Evolutionary conservation across 2,797 vertebrate genomes (phyloP).

Genomic region (Catamblyrhynchus diadema): DNA sequence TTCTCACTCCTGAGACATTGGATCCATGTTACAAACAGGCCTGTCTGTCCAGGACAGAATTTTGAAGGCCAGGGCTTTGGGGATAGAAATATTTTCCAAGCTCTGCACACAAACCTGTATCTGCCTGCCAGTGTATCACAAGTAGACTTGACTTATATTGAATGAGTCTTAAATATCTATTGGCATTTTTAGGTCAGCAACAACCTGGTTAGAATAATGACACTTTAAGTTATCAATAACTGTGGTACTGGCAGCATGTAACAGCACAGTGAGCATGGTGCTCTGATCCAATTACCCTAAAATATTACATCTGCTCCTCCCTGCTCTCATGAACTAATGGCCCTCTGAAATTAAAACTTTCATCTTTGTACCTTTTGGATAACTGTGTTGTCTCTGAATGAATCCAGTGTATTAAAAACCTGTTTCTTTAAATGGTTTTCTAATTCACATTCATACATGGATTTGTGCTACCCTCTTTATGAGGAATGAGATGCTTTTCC

Average conservation of each 20-base stretch:
- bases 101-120: neutral
- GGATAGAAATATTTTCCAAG: neutral
- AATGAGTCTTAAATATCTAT: neutral
- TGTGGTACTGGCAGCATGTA: neutral
- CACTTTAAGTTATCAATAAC: neutral
- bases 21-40: neutral
- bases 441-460: neutral
- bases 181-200: neutral
- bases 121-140: neutral
- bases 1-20: neutral
- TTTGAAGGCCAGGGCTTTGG: neutral
- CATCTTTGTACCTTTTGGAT: neutral
- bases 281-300: neutral
- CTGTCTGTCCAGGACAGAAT: neutral
- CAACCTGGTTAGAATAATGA: neutral
- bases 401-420: neutral
- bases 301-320: neutral
- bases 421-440: neutral
- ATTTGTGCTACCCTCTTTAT: neutral
- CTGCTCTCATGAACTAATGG: neutral
- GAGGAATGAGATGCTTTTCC: neutral
- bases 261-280: neutral
- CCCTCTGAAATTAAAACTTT: neutral
- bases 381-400: neutral
- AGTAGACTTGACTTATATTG: accelerated